Percentiles rank a stretch among this genome's conserved stretches.
These are phyloP conservation scores for Clunio marinus DNA, from an alignment of 2,888 invertebrate species.

Conservation along the genomic window DNA sequence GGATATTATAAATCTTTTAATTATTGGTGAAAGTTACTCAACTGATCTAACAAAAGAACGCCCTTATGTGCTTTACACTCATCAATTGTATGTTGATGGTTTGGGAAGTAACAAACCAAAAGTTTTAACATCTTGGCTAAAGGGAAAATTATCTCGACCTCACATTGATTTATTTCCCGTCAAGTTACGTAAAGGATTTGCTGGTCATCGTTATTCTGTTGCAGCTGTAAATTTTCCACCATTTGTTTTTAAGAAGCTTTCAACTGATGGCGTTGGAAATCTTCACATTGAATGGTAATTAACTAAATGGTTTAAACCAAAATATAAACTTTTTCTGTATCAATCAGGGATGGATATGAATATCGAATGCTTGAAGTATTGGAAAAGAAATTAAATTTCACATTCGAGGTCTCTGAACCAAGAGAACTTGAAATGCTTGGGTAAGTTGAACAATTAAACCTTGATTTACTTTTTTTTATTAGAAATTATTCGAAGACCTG, in stretches of 20 bases:
- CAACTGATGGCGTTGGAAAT: conserved; percentile 45
- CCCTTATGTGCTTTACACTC: conserved; percentile 70
- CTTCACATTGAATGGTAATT: conserved; percentile 44
- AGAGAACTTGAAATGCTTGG: conserved; percentile 50
- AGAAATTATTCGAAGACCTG: conserved; percentile 51
- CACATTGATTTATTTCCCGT: conserved; percentile 63
- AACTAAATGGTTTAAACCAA: not conserved
- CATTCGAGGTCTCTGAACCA: conserved; percentile 64
- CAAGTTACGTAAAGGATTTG: conserved; percentile 65
- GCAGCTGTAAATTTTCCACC: conserved; percentile 70
- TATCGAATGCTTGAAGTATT: conserved; percentile 61
- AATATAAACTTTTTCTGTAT: conserved; percentile 47
- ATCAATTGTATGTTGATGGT: conserved; percentile 67
- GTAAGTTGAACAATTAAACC: conserved; percentile 48
- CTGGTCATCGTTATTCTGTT: conserved; percentile 69
- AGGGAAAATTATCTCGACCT: conserved; percentile 59
- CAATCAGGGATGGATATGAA: conserved; percentile 68
- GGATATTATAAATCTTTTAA: conserved; percentile 64
- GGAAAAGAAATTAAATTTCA: conserved; percentile 64
- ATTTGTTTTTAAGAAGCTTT: conserved; percentile 56
- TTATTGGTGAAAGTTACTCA: conserved; percentile 64
- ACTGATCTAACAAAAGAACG: conserved; percentile 56
- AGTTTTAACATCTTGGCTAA: conserved; percentile 68
- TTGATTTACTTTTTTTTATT: not conserved
- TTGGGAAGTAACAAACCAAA: conserved; percentile 64